Percentiles rank a stretch among this genome's conserved stretches.
Conservation (phyloP, 2,888 invertebrate genomes). For the Ptychoptera albimana region DNA sequence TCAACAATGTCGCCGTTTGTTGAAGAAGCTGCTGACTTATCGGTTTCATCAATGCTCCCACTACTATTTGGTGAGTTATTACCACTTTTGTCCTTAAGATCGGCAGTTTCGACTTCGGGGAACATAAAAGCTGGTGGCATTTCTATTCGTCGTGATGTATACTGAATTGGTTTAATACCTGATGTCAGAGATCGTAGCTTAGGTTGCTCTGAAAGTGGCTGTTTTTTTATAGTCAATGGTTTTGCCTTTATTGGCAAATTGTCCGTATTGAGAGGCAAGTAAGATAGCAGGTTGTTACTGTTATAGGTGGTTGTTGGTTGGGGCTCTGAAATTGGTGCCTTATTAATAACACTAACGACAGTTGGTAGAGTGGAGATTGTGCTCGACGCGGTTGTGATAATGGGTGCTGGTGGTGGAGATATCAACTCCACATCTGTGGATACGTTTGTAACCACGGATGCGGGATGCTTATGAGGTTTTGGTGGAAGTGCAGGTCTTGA, state of each 20-base stretch:
- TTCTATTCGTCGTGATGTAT: conserved; percentile 57
- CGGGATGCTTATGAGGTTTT: conserved; percentile 49
- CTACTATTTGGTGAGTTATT: conserved; percentile 13
- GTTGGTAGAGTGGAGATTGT: conserved; percentile 10
- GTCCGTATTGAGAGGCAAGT: conserved; percentile 26
- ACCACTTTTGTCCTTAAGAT: conserved; percentile 31
- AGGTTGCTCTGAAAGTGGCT: conserved; percentile 65
- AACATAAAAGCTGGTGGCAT: conserved; percentile 72
- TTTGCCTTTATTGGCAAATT: conserved; percentile 57
- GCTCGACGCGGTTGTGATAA: neutral
- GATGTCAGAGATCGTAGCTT: conserved; percentile 46
- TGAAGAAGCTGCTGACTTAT: conserved; percentile 15
- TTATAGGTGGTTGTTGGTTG: conserved; percentile 4
- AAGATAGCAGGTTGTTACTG: neutral
- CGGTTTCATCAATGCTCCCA: conserved; percentile 22
- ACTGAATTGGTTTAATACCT: conserved; percentile 41
- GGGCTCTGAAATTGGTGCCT: conserved; percentile 13
- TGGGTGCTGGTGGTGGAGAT: conserved; percentile 20
- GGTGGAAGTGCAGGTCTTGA: conserved; percentile 60
- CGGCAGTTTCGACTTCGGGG: conserved; percentile 52
- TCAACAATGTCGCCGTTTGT: conserved; percentile 10
- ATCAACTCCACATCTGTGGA: conserved; percentile 9
- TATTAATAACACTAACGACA: conserved; percentile 17
- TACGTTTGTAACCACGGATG: conserved; percentile 5
- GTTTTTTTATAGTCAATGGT: conserved; percentile 69